Evolutionary conservation across 2,797 vertebrate species (phyloP).

Genomic region (Pseudochaenichthys georgianus): DNA sequence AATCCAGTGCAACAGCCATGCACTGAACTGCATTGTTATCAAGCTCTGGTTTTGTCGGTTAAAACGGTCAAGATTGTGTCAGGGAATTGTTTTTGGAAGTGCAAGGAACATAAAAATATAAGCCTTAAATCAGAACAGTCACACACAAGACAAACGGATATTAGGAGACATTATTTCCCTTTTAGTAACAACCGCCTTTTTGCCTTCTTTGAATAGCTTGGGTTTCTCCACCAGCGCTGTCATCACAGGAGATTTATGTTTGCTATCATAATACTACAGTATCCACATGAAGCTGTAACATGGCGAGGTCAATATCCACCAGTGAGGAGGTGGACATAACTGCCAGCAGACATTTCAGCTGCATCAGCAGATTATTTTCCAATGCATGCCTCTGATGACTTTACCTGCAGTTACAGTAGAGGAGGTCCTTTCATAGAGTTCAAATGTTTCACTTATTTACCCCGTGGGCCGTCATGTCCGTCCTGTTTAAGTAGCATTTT

Average conservation of each 20-base stretch:
- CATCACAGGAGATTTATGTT: slow-evolving; percentile 62
- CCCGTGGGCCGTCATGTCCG: neutral
- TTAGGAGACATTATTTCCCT: neutral
- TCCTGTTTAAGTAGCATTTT: neutral
- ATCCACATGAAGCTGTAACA: slow-evolving; percentile 52
- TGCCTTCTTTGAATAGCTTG: slow-evolving; percentile 18
- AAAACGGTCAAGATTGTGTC: neutral
- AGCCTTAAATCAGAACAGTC: neutral
- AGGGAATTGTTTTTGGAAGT: neutral
- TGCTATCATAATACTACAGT: slow-evolving; percentile 52
- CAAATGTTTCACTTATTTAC: slow-evolving; percentile 4
- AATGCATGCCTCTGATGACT: slow-evolving; percentile 14
- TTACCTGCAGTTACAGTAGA: slow-evolving; percentile 6
- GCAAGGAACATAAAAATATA: neutral
- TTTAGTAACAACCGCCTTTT: neutral
- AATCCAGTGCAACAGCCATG: neutral
- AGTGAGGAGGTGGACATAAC: slow-evolving; percentile 22
- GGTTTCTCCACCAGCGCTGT: slow-evolving; percentile 48
- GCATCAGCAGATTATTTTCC: slow-evolving; percentile 47
- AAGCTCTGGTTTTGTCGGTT: neutral
- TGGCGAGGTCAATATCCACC: slow-evolving; percentile 62
- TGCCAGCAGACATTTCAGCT: slow-evolving; percentile 34
- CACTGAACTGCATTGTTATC: neutral
- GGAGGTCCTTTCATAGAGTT: slow-evolving; percentile 12
- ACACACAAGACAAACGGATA: neutral